Percentiles rank a stretch among this genome's conserved stretches.
These are phyloP conservation scores for Ommatoiulus sabulosus DNA, from an alignment of 2,888 invertebrate genomes.

Conservation along the genomic window DNA sequence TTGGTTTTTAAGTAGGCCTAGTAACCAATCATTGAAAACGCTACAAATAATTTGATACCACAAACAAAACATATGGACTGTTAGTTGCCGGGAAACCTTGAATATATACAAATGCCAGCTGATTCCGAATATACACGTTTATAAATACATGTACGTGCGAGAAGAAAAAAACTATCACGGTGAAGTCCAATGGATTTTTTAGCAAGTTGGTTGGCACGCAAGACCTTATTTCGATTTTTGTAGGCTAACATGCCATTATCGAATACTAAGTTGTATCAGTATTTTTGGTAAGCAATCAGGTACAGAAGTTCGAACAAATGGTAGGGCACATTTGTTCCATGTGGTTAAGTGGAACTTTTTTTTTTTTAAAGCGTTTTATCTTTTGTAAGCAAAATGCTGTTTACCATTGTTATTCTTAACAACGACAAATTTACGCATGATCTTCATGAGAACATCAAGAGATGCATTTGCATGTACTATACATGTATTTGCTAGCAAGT, in stretches of 20 bases:
- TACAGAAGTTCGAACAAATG: too few relatives aligned
- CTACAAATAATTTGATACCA: not conserved
- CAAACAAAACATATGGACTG: constrained; percentile 11
- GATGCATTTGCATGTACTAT: too few relatives aligned
- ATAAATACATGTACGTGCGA: not conserved
- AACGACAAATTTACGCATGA: not conserved
- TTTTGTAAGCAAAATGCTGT: not conserved
- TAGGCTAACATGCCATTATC: constrained; percentile 5
- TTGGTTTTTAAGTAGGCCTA: not conserved
- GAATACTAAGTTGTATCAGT: not conserved
- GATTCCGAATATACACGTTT: not conserved
- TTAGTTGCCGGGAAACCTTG: constrained; percentile 19
- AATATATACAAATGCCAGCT: not conserved
- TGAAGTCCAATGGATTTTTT: not conserved
- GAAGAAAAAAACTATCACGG: not conserved
- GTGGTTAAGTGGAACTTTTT: too few relatives aligned
- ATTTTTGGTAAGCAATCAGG: not conserved
- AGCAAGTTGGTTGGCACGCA: constrained; percentile 1
- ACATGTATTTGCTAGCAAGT: too few relatives aligned
- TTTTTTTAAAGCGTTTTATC: too few relatives aligned
- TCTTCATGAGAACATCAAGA: too few relatives aligned
- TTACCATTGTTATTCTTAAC: not conserved
- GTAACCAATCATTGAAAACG: not conserved
- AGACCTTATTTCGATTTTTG: not conserved
- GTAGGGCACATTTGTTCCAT: too few relatives aligned